These are phyloP conservation scores for Eptatretus atami DNA, from an alignment of 2,797 vertebrate species.

Conservation along the genomic window DNA sequence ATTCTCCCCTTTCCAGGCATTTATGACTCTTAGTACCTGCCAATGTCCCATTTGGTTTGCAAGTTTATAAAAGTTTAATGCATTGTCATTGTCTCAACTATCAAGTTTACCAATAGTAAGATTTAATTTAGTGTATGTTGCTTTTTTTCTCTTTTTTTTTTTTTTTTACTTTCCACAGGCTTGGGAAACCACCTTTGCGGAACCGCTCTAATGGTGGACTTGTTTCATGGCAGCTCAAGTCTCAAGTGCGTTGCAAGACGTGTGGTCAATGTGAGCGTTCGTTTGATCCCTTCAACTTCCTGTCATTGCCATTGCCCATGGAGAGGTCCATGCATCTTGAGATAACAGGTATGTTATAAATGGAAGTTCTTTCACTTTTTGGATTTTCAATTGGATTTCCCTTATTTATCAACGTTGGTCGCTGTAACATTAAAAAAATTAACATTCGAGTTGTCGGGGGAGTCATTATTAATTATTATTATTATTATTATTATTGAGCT, in stretches of 20 bases:
- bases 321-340: conserved; percentile 98
- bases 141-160: neutral
- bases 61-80: too few species aligned
- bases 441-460: too few species aligned
- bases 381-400: neutral
- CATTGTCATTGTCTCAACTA: too few species aligned
- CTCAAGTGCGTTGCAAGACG: conserved; percentile 93
- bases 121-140: too few species aligned
- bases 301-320: conserved; percentile 87
- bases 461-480: too few species aligned
- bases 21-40: too few species aligned
- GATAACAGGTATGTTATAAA: conserved; percentile 46
- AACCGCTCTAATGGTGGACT: conserved; percentile 77
- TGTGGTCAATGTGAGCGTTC: conserved; percentile 89
- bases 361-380: neutral
- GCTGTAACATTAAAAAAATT: too few species aligned
- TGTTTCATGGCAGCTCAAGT: conserved; percentile 88
- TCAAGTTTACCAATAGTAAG: too few species aligned
- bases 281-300: conserved; percentile 94
- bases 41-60: too few species aligned
- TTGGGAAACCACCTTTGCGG: conserved; percentile 93
- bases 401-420: conserved; percentile 6
- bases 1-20: too few species aligned
- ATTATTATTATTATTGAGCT: too few species aligned
- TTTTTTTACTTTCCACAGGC: conserved; percentile 22